Percentiles rank a stretch among this genome's conserved stretches.
phyloP scores from a whole-genome alignment of 2,113 vertebrate species.

The Pyxicephalus adspersus region DNA sequence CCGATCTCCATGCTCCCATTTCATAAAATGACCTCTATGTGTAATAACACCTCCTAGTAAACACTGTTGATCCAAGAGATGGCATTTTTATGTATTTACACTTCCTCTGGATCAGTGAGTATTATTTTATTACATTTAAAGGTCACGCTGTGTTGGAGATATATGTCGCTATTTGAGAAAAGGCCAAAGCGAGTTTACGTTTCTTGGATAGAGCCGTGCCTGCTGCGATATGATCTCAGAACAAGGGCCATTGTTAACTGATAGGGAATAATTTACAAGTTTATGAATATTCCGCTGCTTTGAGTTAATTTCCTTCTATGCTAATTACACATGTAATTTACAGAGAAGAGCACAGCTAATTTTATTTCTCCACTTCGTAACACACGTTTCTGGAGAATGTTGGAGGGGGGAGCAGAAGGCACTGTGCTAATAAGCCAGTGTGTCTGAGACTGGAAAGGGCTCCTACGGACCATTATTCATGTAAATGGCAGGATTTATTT shows the following conservation, averaged over 20 bases:
- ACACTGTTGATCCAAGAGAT: background rate
- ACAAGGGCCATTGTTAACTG: conserved; percentile 34
- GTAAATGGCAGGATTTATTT: background rate
- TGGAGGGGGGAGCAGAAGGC: conserved; percentile 14
- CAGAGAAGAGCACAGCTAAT: conserved; percentile 26
- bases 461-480: conserved; percentile 9
- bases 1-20: background rate
- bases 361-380: conserved; percentile 13
- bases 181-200: conserved; percentile 8
- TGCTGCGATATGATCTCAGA: background rate
- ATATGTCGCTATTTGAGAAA: conserved; percentile 6
- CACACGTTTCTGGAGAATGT: conserved; percentile 29
- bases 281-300: conserved; percentile 39
- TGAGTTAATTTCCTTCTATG: conserved; percentile 15
- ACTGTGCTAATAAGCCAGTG: background rate
- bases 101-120: conserved; percentile 25
- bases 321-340: conserved; percentile 51
- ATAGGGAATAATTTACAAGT: conserved; percentile 47
- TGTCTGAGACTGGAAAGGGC: background rate
- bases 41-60: conserved; percentile 8
- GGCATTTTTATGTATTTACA: conserved; percentile 21
- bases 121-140: conserved; percentile 46
- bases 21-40: background rate
- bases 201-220: conserved; percentile 1
- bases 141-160: conserved; percentile 12